These are phyloP conservation scores for Hydropsyche betteni DNA, from an alignment of 2,888 invertebrate genomes.

Conservation along the genomic window DNA sequence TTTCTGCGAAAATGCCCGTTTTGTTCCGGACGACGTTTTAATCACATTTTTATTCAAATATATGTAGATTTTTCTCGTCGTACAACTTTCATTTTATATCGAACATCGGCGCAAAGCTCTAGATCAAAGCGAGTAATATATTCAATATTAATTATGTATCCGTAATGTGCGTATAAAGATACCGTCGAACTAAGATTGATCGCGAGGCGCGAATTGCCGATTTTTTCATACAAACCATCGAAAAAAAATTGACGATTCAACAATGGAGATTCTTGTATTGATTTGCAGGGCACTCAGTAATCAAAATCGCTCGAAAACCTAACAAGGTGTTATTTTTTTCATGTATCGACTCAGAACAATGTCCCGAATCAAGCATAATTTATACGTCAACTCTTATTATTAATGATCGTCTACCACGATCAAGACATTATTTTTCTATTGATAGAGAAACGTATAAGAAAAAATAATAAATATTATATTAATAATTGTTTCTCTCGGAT, in stretches of 20 bases:
- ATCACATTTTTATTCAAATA: constrained; percentile 23
- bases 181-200: neutral
- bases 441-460: constrained; percentile 35
- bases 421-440: constrained; percentile 47
- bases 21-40: constrained; percentile 12
- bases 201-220: too few relatives aligned
- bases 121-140: constrained; percentile 10
- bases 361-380: constrained; percentile 43
- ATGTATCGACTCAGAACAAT: constrained; percentile 33
- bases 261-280: too few relatives aligned
- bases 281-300: constrained; percentile 6
- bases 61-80: constrained; percentile 18
- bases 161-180: neutral
- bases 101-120: neutral
- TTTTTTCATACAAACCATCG: too few relatives aligned
- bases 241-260: too few relatives aligned
- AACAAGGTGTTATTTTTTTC: constrained; percentile 24
- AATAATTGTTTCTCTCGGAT: constrained; percentile 37
- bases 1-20: constrained; percentile 2
- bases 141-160: constrained; percentile 18
- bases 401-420: constrained; percentile 44
- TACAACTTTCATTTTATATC: constrained; percentile 18
- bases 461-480: constrained; percentile 38
- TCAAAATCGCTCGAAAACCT: constrained; percentile 22
- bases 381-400: constrained; percentile 44